phyloP scores from a whole-genome alignment of 2,113 vertebrate species.

The Sclerurus mexicanus region DNA sequence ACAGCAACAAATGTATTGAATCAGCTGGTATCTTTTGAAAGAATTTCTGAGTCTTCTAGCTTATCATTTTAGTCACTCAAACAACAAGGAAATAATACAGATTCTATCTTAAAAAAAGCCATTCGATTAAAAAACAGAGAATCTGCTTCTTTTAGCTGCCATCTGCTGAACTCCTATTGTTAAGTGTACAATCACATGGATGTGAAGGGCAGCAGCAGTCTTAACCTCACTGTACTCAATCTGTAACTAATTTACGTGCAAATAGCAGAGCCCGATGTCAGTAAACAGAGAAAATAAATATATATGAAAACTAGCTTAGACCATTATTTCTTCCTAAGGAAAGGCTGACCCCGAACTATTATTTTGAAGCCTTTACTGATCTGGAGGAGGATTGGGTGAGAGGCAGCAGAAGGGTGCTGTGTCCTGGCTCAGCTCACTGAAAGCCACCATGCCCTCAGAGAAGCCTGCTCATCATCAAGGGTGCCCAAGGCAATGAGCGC shows the following conservation, averaged over 20 bases:
- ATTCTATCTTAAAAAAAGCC: conserved; percentile 37
- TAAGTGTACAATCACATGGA: conserved; percentile 22
- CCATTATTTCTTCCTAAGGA: neutral
- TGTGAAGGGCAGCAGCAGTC: conserved; percentile 1
- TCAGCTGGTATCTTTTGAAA: neutral
- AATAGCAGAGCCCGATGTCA: neutral
- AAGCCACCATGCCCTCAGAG: fast-evolving
- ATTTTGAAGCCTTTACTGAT: neutral
- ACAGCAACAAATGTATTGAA: neutral
- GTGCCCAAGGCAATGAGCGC: neutral
- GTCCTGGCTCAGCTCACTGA: neutral
- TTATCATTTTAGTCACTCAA: conserved; percentile 22
- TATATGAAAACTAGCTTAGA: neutral
- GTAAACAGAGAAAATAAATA: neutral
- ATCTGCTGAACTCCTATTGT: conserved; percentile 50
- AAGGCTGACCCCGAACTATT: neutral
- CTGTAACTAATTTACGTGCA: conserved; percentile 26
- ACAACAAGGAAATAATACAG: neutral
- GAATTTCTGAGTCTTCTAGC: neutral
- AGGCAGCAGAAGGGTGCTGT: neutral
- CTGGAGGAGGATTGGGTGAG: neutral
- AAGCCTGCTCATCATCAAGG: neutral
- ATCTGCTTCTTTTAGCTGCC: conserved; percentile 51
- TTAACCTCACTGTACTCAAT: neutral
- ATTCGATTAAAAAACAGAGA: conserved; percentile 51